These are phyloP conservation scores for Chinchilla lanigera DNA, from an alignment of 2,113 vertebrate genomes.

Conservation along the genomic window DNA sequence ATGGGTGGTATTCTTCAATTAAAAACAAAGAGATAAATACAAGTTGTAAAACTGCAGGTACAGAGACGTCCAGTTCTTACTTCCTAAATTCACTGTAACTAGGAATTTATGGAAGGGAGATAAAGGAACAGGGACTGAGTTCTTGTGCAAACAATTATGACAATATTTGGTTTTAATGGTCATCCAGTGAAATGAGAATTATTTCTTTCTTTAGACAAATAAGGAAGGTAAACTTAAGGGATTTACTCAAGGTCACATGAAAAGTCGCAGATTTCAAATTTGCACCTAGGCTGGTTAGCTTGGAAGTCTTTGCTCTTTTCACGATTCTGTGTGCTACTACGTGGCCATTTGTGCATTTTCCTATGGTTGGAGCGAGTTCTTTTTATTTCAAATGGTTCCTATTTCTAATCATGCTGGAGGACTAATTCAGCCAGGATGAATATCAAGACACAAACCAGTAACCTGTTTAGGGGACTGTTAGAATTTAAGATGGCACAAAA, in stretches of 20 bases:
- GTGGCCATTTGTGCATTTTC: not conserved
- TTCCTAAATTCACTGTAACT: not conserved
- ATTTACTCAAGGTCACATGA: not conserved
- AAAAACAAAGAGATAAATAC: not conserved
- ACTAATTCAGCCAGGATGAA: not conserved
- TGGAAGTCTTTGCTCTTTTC: not conserved
- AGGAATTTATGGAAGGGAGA: not conserved
- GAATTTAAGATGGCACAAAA: not conserved
- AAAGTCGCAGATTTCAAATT: not conserved
- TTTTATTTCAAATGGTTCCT: not conserved
- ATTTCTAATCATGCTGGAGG: not conserved
- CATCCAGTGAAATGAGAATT: not conserved
- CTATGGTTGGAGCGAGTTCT: not conserved
- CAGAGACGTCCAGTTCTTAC: not conserved
- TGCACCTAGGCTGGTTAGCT: not conserved
- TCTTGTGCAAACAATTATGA: not conserved
- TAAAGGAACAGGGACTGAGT: not conserved
- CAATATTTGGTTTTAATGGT: not conserved
- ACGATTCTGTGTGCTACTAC: not conserved
- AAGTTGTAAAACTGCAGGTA: not conserved
- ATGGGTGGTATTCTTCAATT: not conserved
- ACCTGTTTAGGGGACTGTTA: not conserved
- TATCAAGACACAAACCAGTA: not conserved
- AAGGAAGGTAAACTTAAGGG: not conserved
- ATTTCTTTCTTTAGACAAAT: not conserved